A percentile compares a stretch with the other conserved stretches of the same genome.
Conservation (phyloP, 2,113 vertebrate species). For the Zosterops japonicus region DNA sequence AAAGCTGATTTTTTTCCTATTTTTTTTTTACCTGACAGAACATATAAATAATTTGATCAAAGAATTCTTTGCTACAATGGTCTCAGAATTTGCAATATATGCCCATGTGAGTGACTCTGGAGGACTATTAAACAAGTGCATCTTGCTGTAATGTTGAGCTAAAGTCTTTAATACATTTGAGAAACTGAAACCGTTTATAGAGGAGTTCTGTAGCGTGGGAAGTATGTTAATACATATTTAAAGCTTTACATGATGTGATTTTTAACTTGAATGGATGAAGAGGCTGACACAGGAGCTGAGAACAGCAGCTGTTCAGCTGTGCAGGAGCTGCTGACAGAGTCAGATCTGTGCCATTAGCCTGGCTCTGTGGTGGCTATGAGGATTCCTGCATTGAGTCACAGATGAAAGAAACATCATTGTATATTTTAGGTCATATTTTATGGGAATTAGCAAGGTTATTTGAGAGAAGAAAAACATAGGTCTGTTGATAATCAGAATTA, state of each 20-base stretch:
- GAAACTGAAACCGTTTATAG: not conserved
- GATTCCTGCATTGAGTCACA: not conserved
- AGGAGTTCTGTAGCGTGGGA: not conserved
- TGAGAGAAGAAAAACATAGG: not conserved
- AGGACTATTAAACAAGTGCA: not conserved
- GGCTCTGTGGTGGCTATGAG: not conserved
- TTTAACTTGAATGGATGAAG: not conserved
- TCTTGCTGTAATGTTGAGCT: not conserved
- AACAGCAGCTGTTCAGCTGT: not conserved
- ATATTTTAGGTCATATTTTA: not conserved
- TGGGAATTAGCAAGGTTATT: not conserved
- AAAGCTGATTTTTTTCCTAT: not conserved
- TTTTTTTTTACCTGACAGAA: not conserved
- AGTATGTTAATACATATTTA: not conserved
- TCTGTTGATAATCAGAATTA: not conserved
- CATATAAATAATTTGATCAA: not conserved
- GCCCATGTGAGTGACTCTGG: not conserved
- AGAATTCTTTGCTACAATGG: not conserved
- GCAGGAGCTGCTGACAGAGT: not conserved
- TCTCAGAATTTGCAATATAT: not conserved
- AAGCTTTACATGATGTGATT: not conserved
- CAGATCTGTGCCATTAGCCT: not conserved
- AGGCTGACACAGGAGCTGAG: not conserved
- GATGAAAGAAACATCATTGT: not conserved
- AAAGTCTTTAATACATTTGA: not conserved